These are phyloP conservation scores for Lanius collurio DNA, from an alignment of 2,113 vertebrate genomes.

Conservation along the genomic window DNA sequence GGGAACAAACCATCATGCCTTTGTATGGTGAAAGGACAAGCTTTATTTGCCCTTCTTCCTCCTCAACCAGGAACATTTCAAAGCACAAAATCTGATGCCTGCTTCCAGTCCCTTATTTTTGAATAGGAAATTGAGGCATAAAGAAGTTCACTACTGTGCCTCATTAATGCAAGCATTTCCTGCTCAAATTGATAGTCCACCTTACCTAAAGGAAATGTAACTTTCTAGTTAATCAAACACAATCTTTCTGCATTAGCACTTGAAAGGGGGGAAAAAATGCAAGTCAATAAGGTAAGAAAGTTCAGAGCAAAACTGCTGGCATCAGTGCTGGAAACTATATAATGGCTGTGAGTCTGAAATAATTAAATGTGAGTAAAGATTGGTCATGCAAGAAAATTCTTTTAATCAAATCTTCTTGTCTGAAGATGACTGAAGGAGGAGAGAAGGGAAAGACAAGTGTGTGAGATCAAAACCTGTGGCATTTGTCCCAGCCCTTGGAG, in stretches of 20 bases:
- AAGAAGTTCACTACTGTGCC: background rate
- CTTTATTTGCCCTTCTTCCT: background rate
- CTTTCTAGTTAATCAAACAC: slow-evolving; percentile 2
- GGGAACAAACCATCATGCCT: background rate
- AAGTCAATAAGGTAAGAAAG: background rate
- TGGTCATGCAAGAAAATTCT: background rate
- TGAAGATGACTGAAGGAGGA: background rate
- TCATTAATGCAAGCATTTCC: slow-evolving; percentile 11
- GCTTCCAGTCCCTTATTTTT: background rate
- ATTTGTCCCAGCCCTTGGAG: fast-evolving
- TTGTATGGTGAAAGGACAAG: background rate
- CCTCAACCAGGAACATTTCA: background rate
- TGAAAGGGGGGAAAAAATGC: background rate
- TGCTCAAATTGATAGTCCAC: background rate
- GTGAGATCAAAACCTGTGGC: background rate
- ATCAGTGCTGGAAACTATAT: background rate
- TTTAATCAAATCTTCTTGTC: background rate
- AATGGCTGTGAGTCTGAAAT: background rate
- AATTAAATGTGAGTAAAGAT: background rate
- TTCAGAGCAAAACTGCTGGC: background rate
- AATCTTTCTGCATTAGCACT: background rate
- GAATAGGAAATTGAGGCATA: background rate
- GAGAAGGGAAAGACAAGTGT: background rate
- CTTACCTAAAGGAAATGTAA: background rate
- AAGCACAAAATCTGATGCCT: background rate